Percentiles rank a stretch among this genome's conserved stretches.
These are phyloP conservation scores for Meles meles DNA, from an alignment of 2,113 vertebrate genomes.

Conservation along the genomic window DNA sequence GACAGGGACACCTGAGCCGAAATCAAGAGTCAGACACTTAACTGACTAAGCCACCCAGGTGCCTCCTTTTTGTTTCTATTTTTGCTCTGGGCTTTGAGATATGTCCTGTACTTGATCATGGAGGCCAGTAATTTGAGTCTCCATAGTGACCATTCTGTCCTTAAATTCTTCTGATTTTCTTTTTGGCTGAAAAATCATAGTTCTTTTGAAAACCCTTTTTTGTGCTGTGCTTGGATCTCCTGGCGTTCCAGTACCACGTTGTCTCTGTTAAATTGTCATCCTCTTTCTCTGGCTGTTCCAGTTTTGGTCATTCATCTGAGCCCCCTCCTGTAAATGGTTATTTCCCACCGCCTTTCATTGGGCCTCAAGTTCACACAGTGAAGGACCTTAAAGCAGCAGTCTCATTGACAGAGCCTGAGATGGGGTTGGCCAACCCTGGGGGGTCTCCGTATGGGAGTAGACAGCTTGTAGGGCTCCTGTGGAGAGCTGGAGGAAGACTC, in stretches of 20 bases:
- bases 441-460: background rate
- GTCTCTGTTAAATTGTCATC: background rate
- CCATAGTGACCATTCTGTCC: background rate
- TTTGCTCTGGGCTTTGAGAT: background rate
- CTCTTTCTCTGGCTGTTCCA: background rate
- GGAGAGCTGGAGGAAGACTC: background rate
- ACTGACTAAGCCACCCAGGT: background rate
- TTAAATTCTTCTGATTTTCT: background rate
- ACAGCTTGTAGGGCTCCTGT: background rate
- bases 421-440: too few relatives aligned
- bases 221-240: background rate
- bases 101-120: background rate
- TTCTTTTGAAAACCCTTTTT: background rate
- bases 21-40: background rate
- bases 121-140: background rate
- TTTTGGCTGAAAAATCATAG: background rate
- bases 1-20: background rate
- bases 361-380: background rate
- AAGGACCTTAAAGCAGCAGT: background rate
- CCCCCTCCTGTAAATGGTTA: fast-evolving
- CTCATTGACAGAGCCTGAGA: background rate
- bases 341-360: background rate
- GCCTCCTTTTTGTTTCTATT: background rate
- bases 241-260: background rate
- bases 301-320: background rate